Percentiles rank a stretch among this genome's conserved stretches.
Evolutionary conservation across 2,888 invertebrate genomes (phyloP).

Genomic region (Hemicrepidius hirtus): DNA sequence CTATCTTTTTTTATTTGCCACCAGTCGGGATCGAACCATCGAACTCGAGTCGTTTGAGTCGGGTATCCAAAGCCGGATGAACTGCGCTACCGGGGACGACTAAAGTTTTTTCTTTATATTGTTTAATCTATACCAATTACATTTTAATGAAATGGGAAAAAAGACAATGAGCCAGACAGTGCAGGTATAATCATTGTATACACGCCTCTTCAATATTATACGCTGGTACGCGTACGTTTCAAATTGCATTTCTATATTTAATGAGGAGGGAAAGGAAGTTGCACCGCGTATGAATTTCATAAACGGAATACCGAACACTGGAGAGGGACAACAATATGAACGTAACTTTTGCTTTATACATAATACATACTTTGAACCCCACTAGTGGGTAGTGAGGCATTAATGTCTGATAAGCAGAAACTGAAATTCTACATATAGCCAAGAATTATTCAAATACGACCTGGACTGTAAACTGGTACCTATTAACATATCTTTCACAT

Average conservation of each 20-base stretch:
- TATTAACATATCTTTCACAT: slow-evolving; percentile 36
- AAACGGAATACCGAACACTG: slow-evolving; percentile 26
- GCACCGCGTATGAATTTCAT: slow-evolving; percentile 43
- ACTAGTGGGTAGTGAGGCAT: slow-evolving; percentile 48
- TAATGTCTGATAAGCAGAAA: slow-evolving; percentile 50
- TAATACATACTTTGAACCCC: slow-evolving; percentile 41
- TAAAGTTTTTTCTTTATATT: too few species aligned
- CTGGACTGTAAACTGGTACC: slow-evolving; percentile 20
- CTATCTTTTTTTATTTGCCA: too few species aligned
- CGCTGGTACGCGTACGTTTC: slow-evolving; percentile 35
- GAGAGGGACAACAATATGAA: slow-evolving; percentile 41
- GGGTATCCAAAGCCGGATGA: too few species aligned
- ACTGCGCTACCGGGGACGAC: too few species aligned
- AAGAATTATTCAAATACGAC: slow-evolving; percentile 42
- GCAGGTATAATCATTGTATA: slow-evolving; percentile 29
- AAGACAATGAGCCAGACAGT: slow-evolving; percentile 27
- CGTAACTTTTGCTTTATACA: slow-evolving; percentile 40
- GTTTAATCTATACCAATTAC: background rate
- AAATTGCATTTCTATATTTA: slow-evolving; percentile 59
- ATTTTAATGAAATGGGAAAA: slow-evolving; percentile 14
- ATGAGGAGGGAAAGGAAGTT: slow-evolving; percentile 49
- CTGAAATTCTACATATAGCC: slow-evolving; percentile 42
- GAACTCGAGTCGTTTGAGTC: too few species aligned
- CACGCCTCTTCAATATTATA: slow-evolving; percentile 33
- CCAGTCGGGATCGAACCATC: too few species aligned